Base-by-base conservation (phyloP, 2,113 vertebrate genomes). In the Haemorhous mexicanus region DNA sequence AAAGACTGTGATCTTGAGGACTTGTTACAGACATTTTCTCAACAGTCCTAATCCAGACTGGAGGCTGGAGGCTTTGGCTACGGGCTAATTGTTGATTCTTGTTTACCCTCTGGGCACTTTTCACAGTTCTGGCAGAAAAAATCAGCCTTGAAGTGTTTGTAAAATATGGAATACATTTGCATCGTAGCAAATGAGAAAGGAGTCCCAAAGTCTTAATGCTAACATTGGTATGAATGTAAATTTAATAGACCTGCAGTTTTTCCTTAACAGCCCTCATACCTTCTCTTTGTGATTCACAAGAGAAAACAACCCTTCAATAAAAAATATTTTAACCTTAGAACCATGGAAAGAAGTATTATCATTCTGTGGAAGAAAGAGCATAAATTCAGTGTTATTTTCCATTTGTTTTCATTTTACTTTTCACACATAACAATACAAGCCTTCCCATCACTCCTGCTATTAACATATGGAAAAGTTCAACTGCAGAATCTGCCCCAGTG, bases 61-160 rank as follows among this genome's bases (percentile, higher is more conserved):
- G 91, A 83, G 80, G 67, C 64, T 87, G 64, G 24, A 84, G 84
- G 74, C 53, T 83, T 76, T 93, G 56, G 47, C 87, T 87, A 64
- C 33, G 46, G 78, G 88, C 72, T 93, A 90, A 76, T 63, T 59
- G 74, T 61, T 85, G 85, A 79, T 64, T 66, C 66, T 91, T 74
- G 56, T 78, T 89, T 89, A 84, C 49, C 63, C 85, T 90, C 59
- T 73, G 82, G 92, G 72, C 43, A 66, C 68, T 95, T 95, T 86
- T 88, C 79, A 88, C 68, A 59, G 50, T 82, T 84, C 47, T 82
- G 72, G 85, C 52, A 72, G 55, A 47, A 81, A 73, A 62, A 89
- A 67, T 5, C 33, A 88, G 80, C 66, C 64, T 88, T 61, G 56
- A 59, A 86, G 43, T 74, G 55, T 82, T 86, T 67, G 76, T 59